phyloP scores from a whole-genome alignment of 2,888 invertebrate genomes.

The Eremobia ochroleuca region DNA sequence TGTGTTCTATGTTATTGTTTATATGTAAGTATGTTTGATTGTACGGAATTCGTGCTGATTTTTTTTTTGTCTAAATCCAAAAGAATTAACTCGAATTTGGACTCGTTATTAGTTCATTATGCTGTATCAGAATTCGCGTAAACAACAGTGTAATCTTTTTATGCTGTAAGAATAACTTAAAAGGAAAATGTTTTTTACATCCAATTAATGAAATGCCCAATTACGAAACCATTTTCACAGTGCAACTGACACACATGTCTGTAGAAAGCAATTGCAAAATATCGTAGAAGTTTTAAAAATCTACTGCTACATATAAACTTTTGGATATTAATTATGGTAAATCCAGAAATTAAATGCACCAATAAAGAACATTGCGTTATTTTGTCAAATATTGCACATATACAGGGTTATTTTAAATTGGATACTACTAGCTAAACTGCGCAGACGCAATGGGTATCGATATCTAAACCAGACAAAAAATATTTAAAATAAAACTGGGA shows the following conservation, averaged over 20 bases:
- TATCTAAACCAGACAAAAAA: not conserved
- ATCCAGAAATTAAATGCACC: not conserved
- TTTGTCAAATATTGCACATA: not conserved
- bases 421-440: not conserved
- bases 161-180: not conserved
- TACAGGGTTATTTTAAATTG: not conserved
- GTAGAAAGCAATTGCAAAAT: constrained; percentile 7
- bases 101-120: not conserved
- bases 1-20: not conserved
- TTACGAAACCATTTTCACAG: constrained; percentile 5
- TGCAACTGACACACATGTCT: not conserved
- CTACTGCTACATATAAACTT: not conserved
- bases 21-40: not conserved
- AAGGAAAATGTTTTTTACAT: not conserved
- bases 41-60: not conserved
- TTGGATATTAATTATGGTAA: not conserved
- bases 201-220: constrained; percentile 9
- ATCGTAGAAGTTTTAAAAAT: not conserved
- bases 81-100: not conserved
- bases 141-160: not conserved
- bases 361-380: not conserved
- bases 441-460: not conserved
- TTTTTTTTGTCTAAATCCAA: not conserved
- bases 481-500: not conserved
- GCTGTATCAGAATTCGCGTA: not conserved